Conservation (phyloP, 2,888 invertebrate species). For the Drosophila colorata region DNA sequence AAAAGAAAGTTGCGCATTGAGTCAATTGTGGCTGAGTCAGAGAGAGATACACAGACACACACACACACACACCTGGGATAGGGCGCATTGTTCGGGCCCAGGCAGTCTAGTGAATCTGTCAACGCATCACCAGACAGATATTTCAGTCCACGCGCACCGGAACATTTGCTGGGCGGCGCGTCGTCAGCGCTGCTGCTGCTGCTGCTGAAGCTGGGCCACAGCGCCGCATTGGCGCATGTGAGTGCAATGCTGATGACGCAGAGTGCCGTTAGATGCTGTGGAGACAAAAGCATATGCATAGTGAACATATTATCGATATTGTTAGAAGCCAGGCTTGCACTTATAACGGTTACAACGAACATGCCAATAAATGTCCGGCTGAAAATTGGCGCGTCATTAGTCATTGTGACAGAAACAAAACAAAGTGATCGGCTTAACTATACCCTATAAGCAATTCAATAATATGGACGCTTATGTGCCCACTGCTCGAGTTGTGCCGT, state of each 20-base stretch:
- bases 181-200: slow-evolving; percentile 75
- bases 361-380: slow-evolving; percentile 45
- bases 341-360: slow-evolving; percentile 44
- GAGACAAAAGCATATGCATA: slow-evolving; percentile 20
- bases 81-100: slow-evolving; percentile 93
- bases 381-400: slow-evolving; percentile 35
- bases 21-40: slow-evolving; percentile 31
- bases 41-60: slow-evolving; percentile 4
- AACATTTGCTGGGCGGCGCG: slow-evolving; percentile 85
- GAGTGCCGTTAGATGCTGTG: slow-evolving; percentile 82
- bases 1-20: slow-evolving; percentile 63
- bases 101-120: slow-evolving; percentile 90
- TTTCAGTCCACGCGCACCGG: slow-evolving; percentile 89
- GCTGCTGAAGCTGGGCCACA: slow-evolving; percentile 82
- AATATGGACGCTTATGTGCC: too few species aligned
- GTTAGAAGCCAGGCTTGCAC: slow-evolving; percentile 24
- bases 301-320: slow-evolving; percentile 32
- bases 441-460: background rate
- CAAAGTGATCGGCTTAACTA: background rate
- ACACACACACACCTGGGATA: slow-evolving; percentile 91
- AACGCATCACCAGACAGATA: slow-evolving; percentile 96
- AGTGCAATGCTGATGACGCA: slow-evolving; percentile 79
- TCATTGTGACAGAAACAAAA: slow-evolving; percentile 8
- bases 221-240: slow-evolving; percentile 77
- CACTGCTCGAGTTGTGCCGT: too few species aligned